Base-by-base conservation (phyloP, 2,797 vertebrate genomes). In the Telmatherina bonti region DNA sequence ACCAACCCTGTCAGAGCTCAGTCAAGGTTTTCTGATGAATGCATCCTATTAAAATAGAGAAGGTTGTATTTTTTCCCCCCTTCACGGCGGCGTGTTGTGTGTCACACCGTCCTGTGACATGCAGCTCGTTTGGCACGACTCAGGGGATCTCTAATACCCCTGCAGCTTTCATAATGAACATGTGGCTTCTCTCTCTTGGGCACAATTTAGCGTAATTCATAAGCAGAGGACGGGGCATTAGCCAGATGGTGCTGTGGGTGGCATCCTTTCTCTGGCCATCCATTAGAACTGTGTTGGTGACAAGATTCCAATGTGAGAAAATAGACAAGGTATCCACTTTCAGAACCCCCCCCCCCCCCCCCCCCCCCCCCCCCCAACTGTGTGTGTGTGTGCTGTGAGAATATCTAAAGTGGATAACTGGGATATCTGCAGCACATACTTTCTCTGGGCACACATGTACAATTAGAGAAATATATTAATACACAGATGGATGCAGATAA, bases 131-230 rank as follows among this genome's bases (percentile, higher is more conserved):
- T 91, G 83, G 86, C 74, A 76, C 76, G 84, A 90, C 90, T 91
- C 92, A 70, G 84, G 91, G 92, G 91, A 93, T 90, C 87, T 86
- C 89, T 92, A 92, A 92, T 91, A 91, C 91, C 92, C 92, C 91
- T 87, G 89, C 92, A 93, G 92, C 90, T 90, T 93, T 92, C 91
- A 90, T 92, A 92, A 93, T 92, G 92, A 93, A 93, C 92, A 93
- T 93, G 92, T 93, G 92, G 91, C 91, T 91, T 76, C 82, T 82
- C 83, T 92, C 92, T 93, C 92, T 84, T 89, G 92, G 92, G 92
- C 88, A 90, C 91, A 91, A 93, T 93, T 93, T 91, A 89, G 89
- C 70, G 90, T 91, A 91, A 93, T 92, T 92, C 92, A 92, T 92
- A 93, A 92, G 89, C 91, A 91, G 91, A 91, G 91, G 88, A 93